Percentiles rank a stretch among this genome's conserved stretches.
phyloP scores from a whole-genome alignment of 2,888 invertebrate species.

The Pedicia rivosa region DNA sequence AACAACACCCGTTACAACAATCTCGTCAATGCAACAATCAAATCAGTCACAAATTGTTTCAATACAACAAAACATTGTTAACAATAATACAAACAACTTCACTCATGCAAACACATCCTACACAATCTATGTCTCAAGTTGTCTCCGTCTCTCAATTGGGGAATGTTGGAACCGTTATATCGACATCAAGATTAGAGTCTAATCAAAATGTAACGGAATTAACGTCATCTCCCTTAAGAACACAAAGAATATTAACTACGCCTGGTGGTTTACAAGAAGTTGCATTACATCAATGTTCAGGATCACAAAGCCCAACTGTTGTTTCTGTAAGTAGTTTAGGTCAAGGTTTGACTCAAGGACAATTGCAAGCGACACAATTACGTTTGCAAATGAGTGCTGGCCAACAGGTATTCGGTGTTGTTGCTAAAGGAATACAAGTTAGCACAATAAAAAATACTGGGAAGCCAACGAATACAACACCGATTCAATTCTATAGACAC shows the following conservation, averaged over 20 bases:
- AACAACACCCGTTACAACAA: slow-evolving; percentile 25
- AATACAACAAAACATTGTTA: slow-evolving; percentile 19
- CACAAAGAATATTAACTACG: slow-evolving; percentile 27
- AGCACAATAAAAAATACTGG: slow-evolving; percentile 26
- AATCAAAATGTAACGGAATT: slow-evolving; percentile 27
- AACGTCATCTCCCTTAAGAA: slow-evolving; percentile 25
- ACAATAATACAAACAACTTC: slow-evolving; percentile 20
- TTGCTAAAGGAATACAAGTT: slow-evolving; percentile 26
- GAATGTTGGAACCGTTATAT: slow-evolving; percentile 26
- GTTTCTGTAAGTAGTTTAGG: slow-evolving; percentile 28
- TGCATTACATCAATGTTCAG: slow-evolving; percentile 25
- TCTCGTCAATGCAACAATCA: slow-evolving; percentile 17
- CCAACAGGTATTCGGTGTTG: slow-evolving; percentile 22
- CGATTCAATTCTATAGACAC: slow-evolving; percentile 27
- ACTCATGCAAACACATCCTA: slow-evolving; percentile 26
- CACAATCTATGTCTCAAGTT: slow-evolving; percentile 27
- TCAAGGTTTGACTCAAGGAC: slow-evolving; percentile 22
- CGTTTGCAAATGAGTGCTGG: slow-evolving; percentile 24
- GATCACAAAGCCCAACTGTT: slow-evolving; percentile 27
- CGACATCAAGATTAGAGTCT: slow-evolving; percentile 25
- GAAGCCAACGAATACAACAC: slow-evolving; percentile 19
- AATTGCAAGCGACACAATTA: slow-evolving; percentile 26
- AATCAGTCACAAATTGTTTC: slow-evolving; percentile 28
- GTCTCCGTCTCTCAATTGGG: slow-evolving; percentile 31
- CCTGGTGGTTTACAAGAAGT: slow-evolving; percentile 26